A percentile compares a stretch with the other conserved stretches of the same genome.
Evolutionary conservation across 2,113 vertebrate species (phyloP).

Genomic region (Pterophyllum scalare): DNA sequence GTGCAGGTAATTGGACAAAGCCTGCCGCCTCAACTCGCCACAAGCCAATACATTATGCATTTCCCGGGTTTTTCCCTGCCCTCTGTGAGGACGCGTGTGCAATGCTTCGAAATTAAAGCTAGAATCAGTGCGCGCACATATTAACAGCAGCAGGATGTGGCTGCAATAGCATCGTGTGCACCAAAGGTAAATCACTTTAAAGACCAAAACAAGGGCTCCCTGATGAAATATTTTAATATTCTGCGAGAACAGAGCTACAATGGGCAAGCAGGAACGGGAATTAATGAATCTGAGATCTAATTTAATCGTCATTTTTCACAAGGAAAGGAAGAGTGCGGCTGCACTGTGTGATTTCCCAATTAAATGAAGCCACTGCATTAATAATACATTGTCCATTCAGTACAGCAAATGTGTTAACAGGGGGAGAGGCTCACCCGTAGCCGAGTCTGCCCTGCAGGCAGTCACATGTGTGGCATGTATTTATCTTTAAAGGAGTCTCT

Average conservation of each 20-base stretch:
- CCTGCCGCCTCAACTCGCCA: constrained; percentile 59
- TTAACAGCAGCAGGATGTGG: neutral
- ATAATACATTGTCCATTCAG: constrained; percentile 71
- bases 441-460: constrained; percentile 40
- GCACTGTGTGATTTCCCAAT: constrained; percentile 67
- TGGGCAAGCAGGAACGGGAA: constrained; percentile 39
- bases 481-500: neutral
- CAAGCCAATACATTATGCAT: constrained; percentile 73
- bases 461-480: constrained; percentile 1
- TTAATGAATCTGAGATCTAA: constrained; percentile 58
- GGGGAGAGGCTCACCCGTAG: constrained; percentile 12
- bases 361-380: constrained; percentile 67
- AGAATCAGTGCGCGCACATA: neutral
- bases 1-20: constrained; percentile 76
- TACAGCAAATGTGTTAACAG: constrained; percentile 59
- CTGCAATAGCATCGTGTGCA: neutral
- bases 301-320: constrained; percentile 67
- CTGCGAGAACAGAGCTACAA: constrained; percentile 25
- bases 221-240: constrained; percentile 51
- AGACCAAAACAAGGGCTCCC: constrained; percentile 37
- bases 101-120: constrained; percentile 22
- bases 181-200: constrained; percentile 11
- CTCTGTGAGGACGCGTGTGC: constrained; percentile 28
- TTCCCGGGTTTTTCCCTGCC: constrained; percentile 28
- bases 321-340: constrained; percentile 46